phyloP scores from a whole-genome alignment of 2,113 vertebrate genomes.

The Upupa epops region DNA sequence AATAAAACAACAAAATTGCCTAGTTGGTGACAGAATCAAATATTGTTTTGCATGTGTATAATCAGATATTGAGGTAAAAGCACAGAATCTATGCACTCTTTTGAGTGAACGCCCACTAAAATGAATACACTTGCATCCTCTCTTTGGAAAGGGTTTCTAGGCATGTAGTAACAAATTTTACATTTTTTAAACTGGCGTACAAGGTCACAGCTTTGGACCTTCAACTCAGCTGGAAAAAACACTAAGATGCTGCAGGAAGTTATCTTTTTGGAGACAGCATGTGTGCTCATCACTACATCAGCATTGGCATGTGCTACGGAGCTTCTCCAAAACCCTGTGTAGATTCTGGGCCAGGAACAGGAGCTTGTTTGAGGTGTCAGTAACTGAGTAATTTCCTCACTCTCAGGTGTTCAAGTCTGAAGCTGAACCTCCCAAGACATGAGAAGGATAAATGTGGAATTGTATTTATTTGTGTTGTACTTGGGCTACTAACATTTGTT shows the following conservation, averaged over 20 bases:
- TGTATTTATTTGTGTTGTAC: neutral
- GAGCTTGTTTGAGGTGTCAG: neutral
- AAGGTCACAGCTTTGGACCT: neutral
- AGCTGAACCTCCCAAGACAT: neutral
- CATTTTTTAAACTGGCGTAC: neutral
- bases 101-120: neutral
- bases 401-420: neutral
- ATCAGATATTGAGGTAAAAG: slow-evolving; percentile 25
- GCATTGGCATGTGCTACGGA: neutral
- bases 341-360: neutral
- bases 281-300: neutral
- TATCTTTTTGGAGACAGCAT: neutral
- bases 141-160: neutral
- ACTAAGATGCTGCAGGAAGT: neutral
- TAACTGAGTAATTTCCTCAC: too few relatives aligned
- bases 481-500: neutral
- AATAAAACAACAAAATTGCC: slow-evolving; percentile 20
- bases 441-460: neutral
- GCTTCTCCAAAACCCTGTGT: neutral
- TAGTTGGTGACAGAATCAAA: slow-evolving; percentile 1
- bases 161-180: neutral
- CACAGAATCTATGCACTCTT: neutral
- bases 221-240: neutral
- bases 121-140: neutral
- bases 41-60: slow-evolving; percentile 5